Base-by-base conservation (phyloP, 1,140 invertebrate species). In the Cotesia vestalis region DNA sequence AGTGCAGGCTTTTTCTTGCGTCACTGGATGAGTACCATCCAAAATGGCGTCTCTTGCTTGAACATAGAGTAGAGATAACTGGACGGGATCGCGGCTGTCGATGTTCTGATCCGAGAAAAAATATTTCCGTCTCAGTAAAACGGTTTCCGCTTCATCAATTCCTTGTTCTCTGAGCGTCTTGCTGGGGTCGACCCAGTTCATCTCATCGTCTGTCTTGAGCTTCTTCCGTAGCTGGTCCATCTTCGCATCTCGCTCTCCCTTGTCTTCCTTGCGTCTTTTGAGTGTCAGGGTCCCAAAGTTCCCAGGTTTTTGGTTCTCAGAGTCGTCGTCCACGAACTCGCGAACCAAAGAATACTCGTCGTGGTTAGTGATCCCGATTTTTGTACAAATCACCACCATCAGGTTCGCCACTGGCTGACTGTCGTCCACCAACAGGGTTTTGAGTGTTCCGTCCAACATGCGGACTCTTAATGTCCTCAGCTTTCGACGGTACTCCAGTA, bases 61-160 rank as follows among this genome's bases (percentile, higher is more conserved):
- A 34, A 98, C 97, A 87, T 99, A 99, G 0, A 99, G 90, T 76
- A 99, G 88, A 85, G 98, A 98, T 61, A 99, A 88, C 87, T 99
- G 98, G 5, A 99, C 95, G 0, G 98, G 98, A 89, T 99, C 98
- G 66, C 97, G 88, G 9, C 96, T 97, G 88, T 99, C 98, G 77
- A 99, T 98, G 88, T 99, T 99, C 80, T 98, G 96, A 88, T 99
- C 98, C 0, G 97, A 99, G 88, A 97, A 99, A 91, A 99, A 99
- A 85, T 97, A 98, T 84, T 98, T 98, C 69, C 98, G 88, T 62
- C 96, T 89, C 40, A 99, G 89, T 9, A 99, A 87, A 4, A 99
- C 91, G 9, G 95, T 96, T 84, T 98, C 96, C 11, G 91, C 90
- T 81, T 97, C 95, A 78, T 96, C 95, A 59, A 99, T 95, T 59